A percentile compares a stretch with the other conserved stretches of the same genome.
Evolutionary conservation across 1,140 invertebrate species (phyloP).

Genomic region (Papilio xuthus): DNA sequence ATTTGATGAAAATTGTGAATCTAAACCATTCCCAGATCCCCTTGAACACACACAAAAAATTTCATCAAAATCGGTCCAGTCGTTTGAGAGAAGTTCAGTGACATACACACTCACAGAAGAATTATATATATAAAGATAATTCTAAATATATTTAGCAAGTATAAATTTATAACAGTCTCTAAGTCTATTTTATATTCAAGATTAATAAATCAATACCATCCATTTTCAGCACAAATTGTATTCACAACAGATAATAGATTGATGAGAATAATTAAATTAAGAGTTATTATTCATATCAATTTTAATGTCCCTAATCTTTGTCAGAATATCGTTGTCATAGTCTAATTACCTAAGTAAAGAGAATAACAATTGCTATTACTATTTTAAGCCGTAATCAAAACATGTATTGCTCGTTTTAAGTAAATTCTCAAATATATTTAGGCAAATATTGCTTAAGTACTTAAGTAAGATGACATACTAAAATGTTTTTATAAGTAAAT

Average conservation of each 20-base stretch:
- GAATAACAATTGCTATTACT: neutral
- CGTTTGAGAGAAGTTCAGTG: no score
- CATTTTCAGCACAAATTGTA: neutral
- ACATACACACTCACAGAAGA: no score
- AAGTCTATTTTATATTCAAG: no score
- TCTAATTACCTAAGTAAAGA: neutral
- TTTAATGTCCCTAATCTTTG: neutral
- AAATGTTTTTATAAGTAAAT: neutral
- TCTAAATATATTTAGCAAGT: no score
- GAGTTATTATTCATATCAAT: neutral
- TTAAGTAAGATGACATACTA: neutral
- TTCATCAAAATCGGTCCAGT: no score
- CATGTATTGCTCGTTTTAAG: neutral
- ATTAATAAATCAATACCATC: no score
- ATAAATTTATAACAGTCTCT: no score
- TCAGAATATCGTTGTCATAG: neutral
- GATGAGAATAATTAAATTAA: neutral
- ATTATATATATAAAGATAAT: no score
- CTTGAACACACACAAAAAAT: no score
- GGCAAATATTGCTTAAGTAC: neutral
- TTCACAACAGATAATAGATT: neutral
- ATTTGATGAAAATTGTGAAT: no score
- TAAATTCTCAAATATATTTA: no score
- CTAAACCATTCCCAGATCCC: no score
- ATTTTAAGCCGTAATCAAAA: neutral